Evolutionary conservation across 2,888 invertebrate species (phyloP).

Genomic region (Spodoptera exigua): DNA sequence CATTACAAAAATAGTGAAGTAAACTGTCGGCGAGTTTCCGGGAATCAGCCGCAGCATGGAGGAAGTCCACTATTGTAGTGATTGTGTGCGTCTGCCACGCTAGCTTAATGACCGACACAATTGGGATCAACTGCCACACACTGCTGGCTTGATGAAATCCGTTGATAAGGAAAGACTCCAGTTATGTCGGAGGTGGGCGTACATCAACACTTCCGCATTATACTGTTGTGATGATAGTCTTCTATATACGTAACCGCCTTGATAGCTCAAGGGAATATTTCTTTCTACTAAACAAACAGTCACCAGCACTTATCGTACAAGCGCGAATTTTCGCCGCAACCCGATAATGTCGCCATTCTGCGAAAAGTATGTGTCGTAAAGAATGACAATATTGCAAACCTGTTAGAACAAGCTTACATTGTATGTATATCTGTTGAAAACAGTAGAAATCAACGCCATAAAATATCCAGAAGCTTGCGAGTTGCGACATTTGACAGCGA

Average conservation of each 20-base stretch:
- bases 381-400: not conserved
- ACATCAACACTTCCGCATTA: constrained; percentile 12
- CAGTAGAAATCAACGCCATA: too few species aligned
- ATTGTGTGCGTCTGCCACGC: constrained; percentile 51
- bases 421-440: too few species aligned
- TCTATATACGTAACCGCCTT: not conserved
- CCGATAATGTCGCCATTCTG: constrained; percentile 14
- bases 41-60: constrained; percentile 48
- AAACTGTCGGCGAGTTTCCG: constrained; percentile 62
- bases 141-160: constrained; percentile 45
- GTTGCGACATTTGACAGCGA: constrained; percentile 3
- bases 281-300: not conserved
- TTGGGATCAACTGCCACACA: constrained; percentile 57
- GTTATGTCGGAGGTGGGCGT: constrained; percentile 32
- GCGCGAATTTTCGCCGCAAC: constrained; percentile 29
- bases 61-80: constrained; percentile 53
- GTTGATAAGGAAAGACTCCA: constrained; percentile 41
- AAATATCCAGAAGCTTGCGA: not conserved
- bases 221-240: not conserved
- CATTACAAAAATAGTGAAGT: constrained; percentile 78
- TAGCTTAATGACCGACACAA: constrained; percentile 60
- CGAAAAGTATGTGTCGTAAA: constrained; percentile 1
- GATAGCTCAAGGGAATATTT: constrained; percentile 16
- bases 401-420: too few species aligned
- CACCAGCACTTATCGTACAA: constrained; percentile 20